These are phyloP conservation scores for Steinernema feltiae DNA, from an alignment of 1,140 invertebrate species.

Conservation along the genomic window DNA sequence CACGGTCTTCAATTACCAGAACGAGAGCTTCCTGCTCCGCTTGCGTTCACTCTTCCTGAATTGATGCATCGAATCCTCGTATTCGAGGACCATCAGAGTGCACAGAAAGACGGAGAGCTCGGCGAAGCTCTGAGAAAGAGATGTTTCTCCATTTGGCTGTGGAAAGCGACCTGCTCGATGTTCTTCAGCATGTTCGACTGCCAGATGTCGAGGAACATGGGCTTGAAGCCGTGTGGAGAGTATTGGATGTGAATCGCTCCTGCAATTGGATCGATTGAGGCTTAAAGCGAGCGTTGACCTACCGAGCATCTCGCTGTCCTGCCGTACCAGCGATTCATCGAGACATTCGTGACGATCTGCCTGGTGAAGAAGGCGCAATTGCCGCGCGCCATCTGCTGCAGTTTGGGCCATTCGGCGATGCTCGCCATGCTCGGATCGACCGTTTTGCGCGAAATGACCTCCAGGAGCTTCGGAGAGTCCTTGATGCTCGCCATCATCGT, in stretches of 20 bases:
- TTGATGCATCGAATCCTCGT: background rate
- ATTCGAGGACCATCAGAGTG: background rate
- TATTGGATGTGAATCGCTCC: background rate
- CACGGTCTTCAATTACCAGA: too few species aligned
- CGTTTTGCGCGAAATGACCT: background rate
- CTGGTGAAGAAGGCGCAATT: background rate
- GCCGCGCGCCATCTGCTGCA: background rate
- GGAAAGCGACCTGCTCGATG: background rate
- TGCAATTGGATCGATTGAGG: background rate
- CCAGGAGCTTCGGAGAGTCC: constrained; percentile 1
- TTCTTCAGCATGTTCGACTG: background rate
- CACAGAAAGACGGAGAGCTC: background rate
- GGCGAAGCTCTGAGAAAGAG: background rate
- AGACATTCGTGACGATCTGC: background rate
- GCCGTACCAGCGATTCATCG: background rate
- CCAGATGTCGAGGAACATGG: background rate
- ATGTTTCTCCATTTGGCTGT: background rate
- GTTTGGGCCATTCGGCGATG: background rate
- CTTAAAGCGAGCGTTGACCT: background rate
- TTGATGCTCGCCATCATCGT: background rate
- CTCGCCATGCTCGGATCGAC: background rate
- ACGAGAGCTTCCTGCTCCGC: too few species aligned
- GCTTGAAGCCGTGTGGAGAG: background rate
- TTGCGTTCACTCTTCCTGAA: background rate
- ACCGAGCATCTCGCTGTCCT: background rate